Base-by-base conservation (phyloP, 2,113 vertebrate species). In the Gobius niger region DNA sequence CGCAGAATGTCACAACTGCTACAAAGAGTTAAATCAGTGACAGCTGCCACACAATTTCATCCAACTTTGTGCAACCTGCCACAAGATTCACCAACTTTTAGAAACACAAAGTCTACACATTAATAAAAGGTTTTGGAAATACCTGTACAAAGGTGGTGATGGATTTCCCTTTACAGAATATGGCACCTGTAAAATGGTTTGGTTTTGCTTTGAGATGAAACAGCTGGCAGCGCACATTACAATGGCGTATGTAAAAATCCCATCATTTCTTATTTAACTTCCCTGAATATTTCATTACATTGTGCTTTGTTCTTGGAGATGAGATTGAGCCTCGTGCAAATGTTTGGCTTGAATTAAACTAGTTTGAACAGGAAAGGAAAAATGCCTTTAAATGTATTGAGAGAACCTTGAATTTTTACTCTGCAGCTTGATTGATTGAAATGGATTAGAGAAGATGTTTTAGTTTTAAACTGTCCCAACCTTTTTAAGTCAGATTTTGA, bases 241-340 rank as follows among this genome's bases (percentile, higher is more conserved):
- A 70, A 74, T 16, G 86, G 75, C 80, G 86, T 85, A 77, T 75
- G 84, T 82, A 74, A 86, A 83, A 82, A 69, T 63, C 65, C 73
- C 71, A 76, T 83, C 73, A 82, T 68, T 81, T 86, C 57, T 72
- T 61, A 80, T 86, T 82, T 74, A 79, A 78, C 66, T 76, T 70
- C 42, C 52, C 63, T 82, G 67, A 84, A 84, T 89, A 81, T 83
- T 87, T 81, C 18, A 87, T 76, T 57, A 50, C 40, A 62, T 44
- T 61, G 40, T 60, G 53, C 72, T 84, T 82, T 81, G 67, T 76
- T 85, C 65, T 68, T 46, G 18, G 46, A 5, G 63, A 69, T 18
- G 54, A 72, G 64, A 81, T 62, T 47, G 50, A 80, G 70, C 52
- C 50, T 44, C 67, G 46, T 60, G 60, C 65, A 72, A 79, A 78